A percentile compares a stretch with the other conserved stretches of the same genome.
phyloP scores from a whole-genome alignment of 2,797 vertebrate species.

The Australoheros facetus region DNA sequence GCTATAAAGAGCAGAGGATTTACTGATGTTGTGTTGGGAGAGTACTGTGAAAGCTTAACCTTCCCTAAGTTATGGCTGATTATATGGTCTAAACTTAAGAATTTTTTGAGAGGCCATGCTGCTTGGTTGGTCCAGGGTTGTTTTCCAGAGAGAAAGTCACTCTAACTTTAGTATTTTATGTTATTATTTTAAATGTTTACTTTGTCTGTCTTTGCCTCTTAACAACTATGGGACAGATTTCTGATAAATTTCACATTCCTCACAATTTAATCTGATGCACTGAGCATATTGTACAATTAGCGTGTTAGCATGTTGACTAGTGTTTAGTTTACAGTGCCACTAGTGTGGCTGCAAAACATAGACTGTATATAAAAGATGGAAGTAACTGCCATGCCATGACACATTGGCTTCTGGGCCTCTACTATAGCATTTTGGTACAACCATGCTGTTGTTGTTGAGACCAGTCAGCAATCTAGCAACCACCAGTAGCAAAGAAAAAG shows the following conservation, averaged over 20 bases:
- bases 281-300: background rate
- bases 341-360: background rate
- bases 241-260: background rate
- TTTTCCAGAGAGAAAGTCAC: background rate
- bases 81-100: background rate
- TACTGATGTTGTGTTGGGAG: slow-evolving; percentile 50
- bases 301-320: background rate
- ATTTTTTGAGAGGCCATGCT: background rate
- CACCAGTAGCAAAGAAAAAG: background rate
- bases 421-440: background rate
- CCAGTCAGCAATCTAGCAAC: background rate
- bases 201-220: background rate
- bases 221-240: background rate
- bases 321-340: background rate
- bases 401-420: background rate
- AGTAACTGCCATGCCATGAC: background rate
- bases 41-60: slow-evolving; percentile 41
- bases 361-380: background rate
- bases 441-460: background rate
- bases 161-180: background rate
- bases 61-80: slow-evolving; percentile 32
- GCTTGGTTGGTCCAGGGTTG: background rate
- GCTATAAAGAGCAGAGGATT: slow-evolving; percentile 56
- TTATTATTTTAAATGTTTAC: background rate
- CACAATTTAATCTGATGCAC: background rate